These are phyloP conservation scores for Illadopsis cleaveri DNA, from an alignment of 2,113 vertebrate genomes.

Conservation along the genomic window DNA sequence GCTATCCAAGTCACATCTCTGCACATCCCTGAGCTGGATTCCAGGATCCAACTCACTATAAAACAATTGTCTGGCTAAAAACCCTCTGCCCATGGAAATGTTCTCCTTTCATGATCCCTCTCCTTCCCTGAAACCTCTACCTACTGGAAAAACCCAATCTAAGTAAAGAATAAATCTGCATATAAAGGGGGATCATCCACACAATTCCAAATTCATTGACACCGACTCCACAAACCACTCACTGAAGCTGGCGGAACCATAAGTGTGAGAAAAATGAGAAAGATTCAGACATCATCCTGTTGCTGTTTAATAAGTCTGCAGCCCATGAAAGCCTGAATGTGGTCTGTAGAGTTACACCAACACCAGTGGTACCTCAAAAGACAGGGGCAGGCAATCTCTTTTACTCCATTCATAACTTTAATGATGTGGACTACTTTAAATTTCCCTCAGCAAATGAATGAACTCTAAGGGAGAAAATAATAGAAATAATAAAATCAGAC, in stretches of 20 bases:
- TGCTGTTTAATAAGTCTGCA: not conserved
- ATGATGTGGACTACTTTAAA: not conserved
- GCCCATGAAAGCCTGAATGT: not conserved
- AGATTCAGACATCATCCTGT: not conserved
- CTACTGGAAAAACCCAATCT: not conserved
- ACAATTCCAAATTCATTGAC: not conserved
- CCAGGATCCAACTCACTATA: not conserved
- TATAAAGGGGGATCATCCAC: not conserved
- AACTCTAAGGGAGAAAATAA: not conserved
- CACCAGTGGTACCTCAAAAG: not conserved
- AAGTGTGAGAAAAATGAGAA: not conserved
- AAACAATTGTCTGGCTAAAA: not conserved
- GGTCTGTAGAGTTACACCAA: not conserved
- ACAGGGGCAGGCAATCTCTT: not conserved
- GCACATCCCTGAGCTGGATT: not conserved
- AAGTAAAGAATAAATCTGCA: not conserved
- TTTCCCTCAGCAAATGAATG: not conserved
- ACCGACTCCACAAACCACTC: not conserved
- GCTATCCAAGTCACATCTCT: not conserved
- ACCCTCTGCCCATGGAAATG: accelerated
- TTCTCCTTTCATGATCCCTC: not conserved
- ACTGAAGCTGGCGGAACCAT: not conserved
- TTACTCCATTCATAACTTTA: not conserved
- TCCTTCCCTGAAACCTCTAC: not conserved
- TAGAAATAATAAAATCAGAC: not conserved